Conservation (phyloP, 2,113 vertebrate species). For the Gorsachius goisagi region DNA sequence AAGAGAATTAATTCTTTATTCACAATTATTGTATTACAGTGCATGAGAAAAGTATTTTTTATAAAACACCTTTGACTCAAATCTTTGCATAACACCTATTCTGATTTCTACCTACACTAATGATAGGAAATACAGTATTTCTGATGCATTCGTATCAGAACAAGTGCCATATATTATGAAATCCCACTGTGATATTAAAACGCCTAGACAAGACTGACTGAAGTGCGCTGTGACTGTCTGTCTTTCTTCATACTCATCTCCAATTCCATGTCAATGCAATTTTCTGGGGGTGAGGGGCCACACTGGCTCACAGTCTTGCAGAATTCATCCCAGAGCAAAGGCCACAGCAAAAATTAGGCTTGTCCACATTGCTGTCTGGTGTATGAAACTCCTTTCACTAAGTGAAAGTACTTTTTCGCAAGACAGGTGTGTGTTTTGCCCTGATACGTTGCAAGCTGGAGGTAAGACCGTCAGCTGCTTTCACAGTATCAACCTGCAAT, state of each 20-base stretch:
- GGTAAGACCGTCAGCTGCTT: background rate
- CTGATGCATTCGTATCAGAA: background rate
- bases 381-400: background rate
- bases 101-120: background rate
- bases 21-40: background rate
- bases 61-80: background rate
- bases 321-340: background rate
- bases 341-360: background rate
- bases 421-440: background rate
- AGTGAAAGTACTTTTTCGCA: background rate
- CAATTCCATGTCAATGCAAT: background rate
- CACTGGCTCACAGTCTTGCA: background rate
- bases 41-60: background rate
- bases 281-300: background rate
- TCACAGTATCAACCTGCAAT: background rate
- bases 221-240: background rate
- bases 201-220: background rate
- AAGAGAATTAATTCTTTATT: background rate
- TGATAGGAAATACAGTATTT: background rate
- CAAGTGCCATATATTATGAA: background rate
- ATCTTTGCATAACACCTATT: background rate
- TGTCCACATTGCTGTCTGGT: background rate
- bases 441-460: background rate
- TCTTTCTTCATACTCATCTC: background rate
- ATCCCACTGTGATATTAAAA: background rate